Conservation (phyloP, 2,797 vertebrate species). For the Pagetopsis macropterus region DNA sequence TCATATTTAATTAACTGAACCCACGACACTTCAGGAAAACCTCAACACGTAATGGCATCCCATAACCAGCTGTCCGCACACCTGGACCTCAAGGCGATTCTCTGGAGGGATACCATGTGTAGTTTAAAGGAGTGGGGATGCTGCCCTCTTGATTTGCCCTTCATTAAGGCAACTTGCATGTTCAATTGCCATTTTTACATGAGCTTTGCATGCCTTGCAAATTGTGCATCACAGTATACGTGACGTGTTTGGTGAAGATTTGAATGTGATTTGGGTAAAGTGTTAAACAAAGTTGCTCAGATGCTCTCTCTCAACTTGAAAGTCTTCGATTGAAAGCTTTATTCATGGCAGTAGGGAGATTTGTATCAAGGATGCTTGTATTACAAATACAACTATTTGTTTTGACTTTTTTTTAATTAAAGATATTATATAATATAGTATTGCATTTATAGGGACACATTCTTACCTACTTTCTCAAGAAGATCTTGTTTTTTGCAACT, state of each 20-base stretch:
- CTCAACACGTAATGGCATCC: neutral
- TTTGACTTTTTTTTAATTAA: neutral
- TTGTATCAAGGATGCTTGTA: neutral
- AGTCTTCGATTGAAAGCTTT: neutral
- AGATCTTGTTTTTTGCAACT: neutral
- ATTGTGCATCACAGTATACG: conserved; percentile 13
- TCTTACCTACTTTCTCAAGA: neutral
- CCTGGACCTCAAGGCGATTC: conserved; percentile 8
- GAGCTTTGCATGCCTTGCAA: conserved; percentile 72
- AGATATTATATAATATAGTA: neutral
- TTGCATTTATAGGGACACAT: neutral
- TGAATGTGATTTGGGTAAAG: conserved; percentile 71
- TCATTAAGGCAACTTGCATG: neutral
- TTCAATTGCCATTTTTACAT: conserved; percentile 57
- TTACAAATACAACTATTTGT: neutral
- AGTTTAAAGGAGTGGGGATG: neutral
- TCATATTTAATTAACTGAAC: conserved; percentile 23
- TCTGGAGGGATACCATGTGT: neutral
- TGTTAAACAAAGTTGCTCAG: neutral
- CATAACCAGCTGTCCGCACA: neutral
- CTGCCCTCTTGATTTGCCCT: too few relatives aligned
- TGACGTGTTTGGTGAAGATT: conserved; percentile 32
- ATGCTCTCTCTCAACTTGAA: neutral
- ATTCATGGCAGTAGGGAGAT: neutral
- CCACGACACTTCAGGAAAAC: conserved; percentile 2